Conservation (phyloP, 2,113 vertebrate species). For the Austrofundulus limnaeus region DNA sequence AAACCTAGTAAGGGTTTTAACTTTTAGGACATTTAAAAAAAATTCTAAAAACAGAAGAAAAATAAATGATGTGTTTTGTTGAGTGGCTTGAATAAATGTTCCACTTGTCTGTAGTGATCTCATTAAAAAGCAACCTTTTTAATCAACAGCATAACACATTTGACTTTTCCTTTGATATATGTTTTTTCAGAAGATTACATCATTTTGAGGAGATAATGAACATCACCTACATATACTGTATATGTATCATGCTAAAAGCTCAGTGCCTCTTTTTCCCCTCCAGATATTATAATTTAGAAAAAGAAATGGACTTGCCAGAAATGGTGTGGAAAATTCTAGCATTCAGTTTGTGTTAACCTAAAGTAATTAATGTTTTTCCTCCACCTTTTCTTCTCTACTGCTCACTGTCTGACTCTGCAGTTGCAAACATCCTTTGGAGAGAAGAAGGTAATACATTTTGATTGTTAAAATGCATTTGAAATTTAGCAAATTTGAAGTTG, state of each 20-base stretch:
- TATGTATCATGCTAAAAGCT: too few species aligned
- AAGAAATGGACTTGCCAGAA: constrained; percentile 27
- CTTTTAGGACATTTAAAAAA: too few species aligned
- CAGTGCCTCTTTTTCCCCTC: constrained; percentile 9
- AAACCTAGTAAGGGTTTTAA: too few species aligned
- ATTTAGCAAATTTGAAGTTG: constrained; percentile 12
- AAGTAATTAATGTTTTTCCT: constrained; percentile 32
- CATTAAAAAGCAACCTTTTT: neutral
- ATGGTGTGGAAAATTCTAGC: constrained; percentile 22
- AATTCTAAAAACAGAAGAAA: too few species aligned
- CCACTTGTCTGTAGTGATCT: neutral
- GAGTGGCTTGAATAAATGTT: neutral
- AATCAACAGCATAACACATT: constrained; percentile 9
- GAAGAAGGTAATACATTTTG: constrained; percentile 93
- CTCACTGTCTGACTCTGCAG: constrained; percentile 80
- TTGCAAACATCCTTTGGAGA: constrained; percentile 98
- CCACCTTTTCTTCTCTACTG: constrained; percentile 8
- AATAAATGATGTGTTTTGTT: too few species aligned
- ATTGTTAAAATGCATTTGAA: too few species aligned
- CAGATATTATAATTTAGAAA: constrained; percentile 24
- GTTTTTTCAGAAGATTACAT: constrained; percentile 31
- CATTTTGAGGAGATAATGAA: constrained; percentile 19
- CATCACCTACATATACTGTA: neutral
- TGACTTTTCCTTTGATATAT: constrained; percentile 19
- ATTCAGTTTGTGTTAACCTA: constrained; percentile 28